Evolutionary conservation across 2,797 vertebrate species (phyloP).

Genomic region (Anas bernieri): DNA sequence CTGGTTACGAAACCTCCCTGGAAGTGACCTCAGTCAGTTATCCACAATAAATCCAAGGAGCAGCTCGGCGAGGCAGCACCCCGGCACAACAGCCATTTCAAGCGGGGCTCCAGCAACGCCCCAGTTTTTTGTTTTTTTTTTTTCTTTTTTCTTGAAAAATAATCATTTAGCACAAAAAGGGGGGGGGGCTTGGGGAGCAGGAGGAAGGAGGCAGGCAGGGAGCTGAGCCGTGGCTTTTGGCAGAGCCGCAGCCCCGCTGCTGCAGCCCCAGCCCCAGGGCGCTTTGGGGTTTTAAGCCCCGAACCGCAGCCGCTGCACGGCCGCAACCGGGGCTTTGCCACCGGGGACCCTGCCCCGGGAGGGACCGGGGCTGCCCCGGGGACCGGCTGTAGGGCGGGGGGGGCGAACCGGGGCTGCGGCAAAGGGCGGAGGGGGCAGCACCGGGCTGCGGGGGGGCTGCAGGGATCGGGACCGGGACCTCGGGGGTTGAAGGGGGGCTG

Average conservation of each 20-base stretch:
- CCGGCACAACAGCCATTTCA: background rate
- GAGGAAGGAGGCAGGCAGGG: background rate
- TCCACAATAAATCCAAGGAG: rapidly evolving
- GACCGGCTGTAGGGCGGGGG: background rate
- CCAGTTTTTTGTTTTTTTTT: too few relatives aligned
- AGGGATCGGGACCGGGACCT: too few relatives aligned
- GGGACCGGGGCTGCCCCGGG: background rate
- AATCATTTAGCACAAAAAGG: rapidly evolving
- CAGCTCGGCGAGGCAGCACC: background rate
- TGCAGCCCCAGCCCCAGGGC: background rate
- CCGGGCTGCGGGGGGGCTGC: background rate
- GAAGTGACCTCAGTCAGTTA: background rate
- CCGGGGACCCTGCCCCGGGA: background rate
- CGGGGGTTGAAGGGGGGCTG: too few relatives aligned
- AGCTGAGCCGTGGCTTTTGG: background rate
- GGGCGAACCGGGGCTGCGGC: background rate
- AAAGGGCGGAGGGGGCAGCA: background rate
- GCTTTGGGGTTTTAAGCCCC: background rate
- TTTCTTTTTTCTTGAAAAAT: background rate
- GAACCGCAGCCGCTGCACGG: background rate
- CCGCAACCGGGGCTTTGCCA: background rate
- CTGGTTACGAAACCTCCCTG: background rate
- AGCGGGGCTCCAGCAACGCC: rapidly evolving
- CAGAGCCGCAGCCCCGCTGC: background rate
- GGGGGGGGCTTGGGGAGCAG: too few relatives aligned